Conservation (phyloP, 2,888 invertebrate genomes). For the Epistrophe grossulariae region DNA sequence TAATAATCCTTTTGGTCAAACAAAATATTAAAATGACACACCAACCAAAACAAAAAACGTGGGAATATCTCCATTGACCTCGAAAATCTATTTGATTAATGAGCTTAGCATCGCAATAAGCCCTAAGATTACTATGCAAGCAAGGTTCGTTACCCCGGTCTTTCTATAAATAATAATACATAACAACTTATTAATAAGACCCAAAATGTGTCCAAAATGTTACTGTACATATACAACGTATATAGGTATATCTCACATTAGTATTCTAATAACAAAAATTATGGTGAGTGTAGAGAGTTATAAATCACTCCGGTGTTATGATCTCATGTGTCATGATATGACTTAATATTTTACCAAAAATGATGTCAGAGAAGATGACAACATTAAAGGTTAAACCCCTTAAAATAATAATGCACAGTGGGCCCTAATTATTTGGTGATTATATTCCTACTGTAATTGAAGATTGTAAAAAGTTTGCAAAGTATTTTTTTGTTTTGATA, state of each 20-base stretch:
- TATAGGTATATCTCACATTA: background rate
- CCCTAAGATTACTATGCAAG: conserved; percentile 11
- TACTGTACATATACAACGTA: background rate
- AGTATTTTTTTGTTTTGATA: background rate
- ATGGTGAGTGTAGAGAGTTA: background rate
- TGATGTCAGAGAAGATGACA: conserved; percentile 50
- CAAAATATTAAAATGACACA: conserved; percentile 9
- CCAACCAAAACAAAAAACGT: background rate
- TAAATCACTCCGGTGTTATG: conserved; percentile 54
- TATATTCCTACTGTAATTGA: conserved; percentile 10
- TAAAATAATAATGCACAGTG: conserved; percentile 4
- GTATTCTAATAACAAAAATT: conserved; percentile 4
- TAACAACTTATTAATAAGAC: conserved; percentile 4
- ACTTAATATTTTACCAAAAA: conserved; percentile 64
- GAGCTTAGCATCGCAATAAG: conserved; percentile 25
- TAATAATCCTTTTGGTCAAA: conserved; percentile 14
- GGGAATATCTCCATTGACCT: conserved; percentile 27
- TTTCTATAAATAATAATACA: background rate
- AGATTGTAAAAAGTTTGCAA: background rate
- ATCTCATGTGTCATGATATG: conserved; percentile 66
- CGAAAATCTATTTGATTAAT: conserved; percentile 30
- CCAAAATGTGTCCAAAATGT: conserved; percentile 26
- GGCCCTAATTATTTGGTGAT: conserved; percentile 27
- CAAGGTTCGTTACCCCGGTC: conserved; percentile 23
- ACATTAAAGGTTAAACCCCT: conserved; percentile 42